phyloP scores from a whole-genome alignment of 2,113 vertebrate species.

The Festucalex cinctus region DNA sequence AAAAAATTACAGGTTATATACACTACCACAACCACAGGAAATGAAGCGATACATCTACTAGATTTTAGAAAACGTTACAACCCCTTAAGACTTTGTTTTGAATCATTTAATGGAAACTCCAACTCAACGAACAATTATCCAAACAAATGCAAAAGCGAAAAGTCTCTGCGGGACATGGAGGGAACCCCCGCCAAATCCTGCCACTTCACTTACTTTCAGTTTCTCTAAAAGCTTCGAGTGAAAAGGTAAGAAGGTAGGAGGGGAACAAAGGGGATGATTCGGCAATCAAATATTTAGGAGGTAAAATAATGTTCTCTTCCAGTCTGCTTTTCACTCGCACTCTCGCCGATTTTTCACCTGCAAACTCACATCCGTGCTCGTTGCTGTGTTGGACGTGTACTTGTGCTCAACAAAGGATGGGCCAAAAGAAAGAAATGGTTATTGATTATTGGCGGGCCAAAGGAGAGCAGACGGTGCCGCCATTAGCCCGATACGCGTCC shows the following conservation, averaged over 20 bases:
- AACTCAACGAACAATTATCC: no score
- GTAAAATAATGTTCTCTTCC: neutral
- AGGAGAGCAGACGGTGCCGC: neutral
- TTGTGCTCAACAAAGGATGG: constrained; percentile 1
- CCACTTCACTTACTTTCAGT: neutral
- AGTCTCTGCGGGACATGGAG: neutral
- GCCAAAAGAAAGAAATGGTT: constrained; percentile 5
- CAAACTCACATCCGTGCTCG: neutral
- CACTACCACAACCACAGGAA: no score
- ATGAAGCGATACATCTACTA: no score
- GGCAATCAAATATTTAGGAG: constrained; percentile 2
- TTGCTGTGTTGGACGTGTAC: neutral
- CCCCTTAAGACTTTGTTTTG: no score
- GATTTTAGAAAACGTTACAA: no score
- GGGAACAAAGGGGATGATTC: neutral
- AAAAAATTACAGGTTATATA: no score
- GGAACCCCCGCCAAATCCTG: neutral
- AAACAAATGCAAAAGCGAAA: neutral
- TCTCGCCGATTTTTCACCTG: neutral
- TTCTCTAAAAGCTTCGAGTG: neutral
- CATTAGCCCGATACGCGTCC: constrained; percentile 1
- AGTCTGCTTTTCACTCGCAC: neutral
- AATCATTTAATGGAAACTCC: neutral
- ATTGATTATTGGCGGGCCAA: constrained; percentile 8
- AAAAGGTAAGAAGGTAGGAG: neutral